Base-by-base conservation (phyloP, 2,888 invertebrate genomes). In the Halocaridina rubra region DNA sequence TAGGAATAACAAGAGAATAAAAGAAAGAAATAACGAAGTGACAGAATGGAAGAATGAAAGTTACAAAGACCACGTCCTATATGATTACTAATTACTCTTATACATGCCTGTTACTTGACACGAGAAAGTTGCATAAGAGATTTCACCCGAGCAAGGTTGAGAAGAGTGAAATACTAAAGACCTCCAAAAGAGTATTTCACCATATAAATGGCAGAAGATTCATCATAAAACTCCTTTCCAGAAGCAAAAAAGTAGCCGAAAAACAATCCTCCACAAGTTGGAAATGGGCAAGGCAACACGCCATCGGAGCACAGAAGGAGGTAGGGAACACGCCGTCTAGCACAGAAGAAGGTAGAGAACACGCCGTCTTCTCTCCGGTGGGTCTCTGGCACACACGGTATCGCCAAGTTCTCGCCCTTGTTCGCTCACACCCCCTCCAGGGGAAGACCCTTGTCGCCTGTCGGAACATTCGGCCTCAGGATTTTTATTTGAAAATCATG, bases 401-500 rank as follows among this genome's bases (percentile, higher is more conserved):
- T 33, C 61, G 22, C n/a, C 39, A 74, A 61, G 80, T 80, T 80
- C 74, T 61, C 80, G 64, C 80, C 57, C 80, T 80, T 80, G 80
- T 80, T 74, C 80, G 19, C 80, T 74, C 72, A 74, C 80, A 74
- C 80, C 80, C 80, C 80, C 80, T 74, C 74, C 61, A 59, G 46
- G 61, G 80, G 33, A 32, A 27, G 80, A 80, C 39, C 80, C 80
- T 72, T 80, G 80, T 80, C 74, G 74, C 72, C 64, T 80, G 80
- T 80, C 80, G 72, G 72, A 57, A 74, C 74, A 80, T 61, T 80
- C 80, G 74, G 71, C 72, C 80, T 13, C 19, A 22, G 61, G 80
- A 80, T 72, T 80, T 80, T 80, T 80, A 80, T 80, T 61, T 39
- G 61, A 74, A 74, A 80, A 80, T 80, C 80, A 80, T 80, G 80